Evolutionary conservation across 2,797 vertebrate genomes (phyloP).

Genomic region (Neomorphus geoffroyi): DNA sequence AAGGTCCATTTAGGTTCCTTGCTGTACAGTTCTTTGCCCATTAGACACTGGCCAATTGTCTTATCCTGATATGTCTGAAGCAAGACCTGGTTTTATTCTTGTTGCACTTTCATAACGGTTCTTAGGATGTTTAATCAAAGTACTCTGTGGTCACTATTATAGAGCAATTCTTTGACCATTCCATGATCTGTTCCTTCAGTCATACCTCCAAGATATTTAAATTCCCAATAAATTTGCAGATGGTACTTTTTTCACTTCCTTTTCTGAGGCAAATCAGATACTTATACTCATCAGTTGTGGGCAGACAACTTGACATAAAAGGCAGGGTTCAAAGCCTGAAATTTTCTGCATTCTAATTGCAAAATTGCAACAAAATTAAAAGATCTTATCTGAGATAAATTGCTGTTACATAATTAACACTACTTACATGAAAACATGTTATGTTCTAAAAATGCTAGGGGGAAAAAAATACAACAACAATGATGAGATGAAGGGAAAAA

Average conservation of each 20-base stretch:
- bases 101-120: neutral
- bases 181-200: neutral
- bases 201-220: slow-evolving; percentile 45
- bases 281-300: slow-evolving; percentile 61
- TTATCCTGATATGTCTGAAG: neutral
- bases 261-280: slow-evolving; percentile 63
- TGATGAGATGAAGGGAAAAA: slow-evolving; percentile 65
- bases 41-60: neutral
- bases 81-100: neutral
- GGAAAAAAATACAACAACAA: slow-evolving; percentile 72
- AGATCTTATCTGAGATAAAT: slow-evolving; percentile 71
- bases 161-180: neutral
- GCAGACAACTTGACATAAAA: slow-evolving; percentile 70
- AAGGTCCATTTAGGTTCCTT: neutral
- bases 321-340: slow-evolving; percentile 67
- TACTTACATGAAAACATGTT: slow-evolving; percentile 69
- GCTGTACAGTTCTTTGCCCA: neutral
- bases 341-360: slow-evolving; percentile 67
- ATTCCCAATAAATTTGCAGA: slow-evolving; percentile 66
- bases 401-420: slow-evolving; percentile 70
- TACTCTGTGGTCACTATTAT: neutral
- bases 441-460: slow-evolving; percentile 69
- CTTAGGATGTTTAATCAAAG: neutral
- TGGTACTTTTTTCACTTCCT: slow-evolving; percentile 68
- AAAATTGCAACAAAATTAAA: slow-evolving; percentile 72